Evolutionary conservation across 2,888 invertebrate species (phyloP), one percentile per base, ranked within the genome.

Genomic region (Campoplex capitator): DNA sequence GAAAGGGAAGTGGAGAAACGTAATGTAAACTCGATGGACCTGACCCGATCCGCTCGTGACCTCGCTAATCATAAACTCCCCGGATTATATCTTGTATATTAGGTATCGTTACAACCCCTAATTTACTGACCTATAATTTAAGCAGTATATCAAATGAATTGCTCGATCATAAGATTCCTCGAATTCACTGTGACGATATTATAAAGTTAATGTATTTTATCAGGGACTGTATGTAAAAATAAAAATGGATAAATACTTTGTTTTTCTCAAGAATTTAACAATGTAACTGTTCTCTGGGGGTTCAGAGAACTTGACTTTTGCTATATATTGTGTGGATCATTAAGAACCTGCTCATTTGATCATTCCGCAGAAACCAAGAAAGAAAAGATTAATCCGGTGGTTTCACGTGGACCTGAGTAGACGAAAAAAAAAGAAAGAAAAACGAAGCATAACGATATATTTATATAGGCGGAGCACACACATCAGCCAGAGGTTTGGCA

Each of bases 401-500:
- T 80, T 83, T 32, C 74, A 2, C 28, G 71, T n/a, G 75, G 70
- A 54, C 70, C 65, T 45, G 51, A 74, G 51, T 42, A 16, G 32
- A 54, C 32, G 45, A 67, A 76, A 77, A 42, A 62, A 78, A 65
- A 23, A 74, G 78, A 23, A 23, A 23, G 23, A 23, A 23, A 23
- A 23, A 23, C 23, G 79, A 45, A 45, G 2, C 78, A 35, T 28
- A 68, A 42, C 62, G 56, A 68, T 45, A 77, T 65, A 75, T 62
- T 62, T 62, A 16, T 62, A 32, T 62, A 62, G 62, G 62, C 62
- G 62, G 32, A 32, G 62, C 62, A 16, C 51, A 51, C 67, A 51
- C 48, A 67, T 77, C 38, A 42, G 18, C n/a, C 28, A 75, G 67
- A 88, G 86, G 81, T 86, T 90, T 88, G 90, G 87, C 89, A 89